Evolutionary conservation across 2,888 invertebrate genomes (phyloP).

Genomic region (Cheilosia impressa): DNA sequence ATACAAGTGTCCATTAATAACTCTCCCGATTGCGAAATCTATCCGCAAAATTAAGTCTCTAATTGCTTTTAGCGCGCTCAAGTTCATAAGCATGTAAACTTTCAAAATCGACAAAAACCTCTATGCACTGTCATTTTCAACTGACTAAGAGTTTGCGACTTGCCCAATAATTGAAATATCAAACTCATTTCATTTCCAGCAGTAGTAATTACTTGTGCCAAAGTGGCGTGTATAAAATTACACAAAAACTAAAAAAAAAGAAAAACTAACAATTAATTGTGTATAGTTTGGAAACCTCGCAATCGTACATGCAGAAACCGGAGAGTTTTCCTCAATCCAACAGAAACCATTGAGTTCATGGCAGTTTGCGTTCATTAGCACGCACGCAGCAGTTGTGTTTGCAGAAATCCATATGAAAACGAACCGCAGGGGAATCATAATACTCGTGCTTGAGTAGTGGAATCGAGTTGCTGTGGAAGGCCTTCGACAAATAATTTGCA

Average conservation of each 20-base stretch:
- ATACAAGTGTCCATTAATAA: neutral
- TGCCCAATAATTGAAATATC: constrained; percentile 41
- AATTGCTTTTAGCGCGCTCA: constrained; percentile 37
- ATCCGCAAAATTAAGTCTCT: constrained; percentile 1
- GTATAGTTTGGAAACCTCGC: constrained; percentile 30
- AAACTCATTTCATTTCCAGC: constrained; percentile 29
- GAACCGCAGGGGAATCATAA: constrained; percentile 2
- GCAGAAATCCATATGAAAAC: constrained; percentile 15
- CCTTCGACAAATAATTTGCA: constrained; percentile 64
- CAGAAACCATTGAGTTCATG: constrained; percentile 64
- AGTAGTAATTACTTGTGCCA: constrained; percentile 1
- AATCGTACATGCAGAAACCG: constrained; percentile 7
- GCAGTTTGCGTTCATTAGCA: constrained; percentile 63
- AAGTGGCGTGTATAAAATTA: constrained; percentile 45
- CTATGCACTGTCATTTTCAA: constrained; percentile 3
- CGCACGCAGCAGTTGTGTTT: constrained; percentile 32
- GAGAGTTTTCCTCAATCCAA: constrained; percentile 36
- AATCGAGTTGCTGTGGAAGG: constrained; percentile 41
- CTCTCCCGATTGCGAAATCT: constrained; percentile 13
- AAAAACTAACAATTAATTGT: constrained; percentile 30
- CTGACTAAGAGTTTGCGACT: constrained; percentile 6
- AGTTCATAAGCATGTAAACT: constrained; percentile 23
- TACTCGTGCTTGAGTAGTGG: neutral
- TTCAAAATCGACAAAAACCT: constrained; percentile 8
- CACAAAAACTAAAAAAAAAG: constrained; percentile 5